A percentile compares a stretch with the other conserved stretches of the same genome.
Evolutionary conservation across 2,113 vertebrate genomes (phyloP).

Genomic region (Myrmecobius fasciatus): DNA sequence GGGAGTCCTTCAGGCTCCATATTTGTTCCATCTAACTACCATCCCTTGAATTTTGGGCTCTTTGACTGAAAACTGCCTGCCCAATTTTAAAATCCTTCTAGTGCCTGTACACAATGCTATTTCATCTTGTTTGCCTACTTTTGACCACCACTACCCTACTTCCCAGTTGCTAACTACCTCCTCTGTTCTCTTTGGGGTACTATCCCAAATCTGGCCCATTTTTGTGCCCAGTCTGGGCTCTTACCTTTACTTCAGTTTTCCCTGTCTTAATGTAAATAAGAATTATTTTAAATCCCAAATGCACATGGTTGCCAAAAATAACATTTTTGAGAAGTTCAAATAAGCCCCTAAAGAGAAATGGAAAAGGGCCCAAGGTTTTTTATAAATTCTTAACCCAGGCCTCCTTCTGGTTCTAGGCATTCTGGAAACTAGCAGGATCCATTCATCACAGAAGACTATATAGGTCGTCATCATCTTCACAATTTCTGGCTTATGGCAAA

Average conservation of each 20-base stretch:
- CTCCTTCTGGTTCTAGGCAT: background rate
- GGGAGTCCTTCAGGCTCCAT: background rate
- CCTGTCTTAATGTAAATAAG: background rate
- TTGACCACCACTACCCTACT: background rate
- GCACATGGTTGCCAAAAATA: background rate
- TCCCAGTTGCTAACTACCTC: background rate
- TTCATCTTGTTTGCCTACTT: background rate
- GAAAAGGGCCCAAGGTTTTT: background rate
- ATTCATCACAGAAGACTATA: background rate
- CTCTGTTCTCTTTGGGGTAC: background rate
- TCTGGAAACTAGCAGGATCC: background rate
- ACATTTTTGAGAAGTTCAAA: background rate
- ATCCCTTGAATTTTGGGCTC: background rate
- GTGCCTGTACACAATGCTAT: background rate
- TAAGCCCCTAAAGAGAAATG: constrained; percentile 25
- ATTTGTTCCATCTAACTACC: background rate
- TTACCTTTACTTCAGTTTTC: background rate
- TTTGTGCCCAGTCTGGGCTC: background rate
- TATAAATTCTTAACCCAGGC: background rate
- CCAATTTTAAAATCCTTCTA: background rate
- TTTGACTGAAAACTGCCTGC: background rate
- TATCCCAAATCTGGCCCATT: background rate
- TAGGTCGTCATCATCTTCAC: background rate
- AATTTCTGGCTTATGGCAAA: background rate
- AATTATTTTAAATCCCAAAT: background rate